A percentile compares a stretch with the other conserved stretches of the same genome.
These are phyloP conservation scores for Drosophila virilis DNA, from an alignment of 1,140 invertebrate genomes.

Conservation along the genomic window DNA sequence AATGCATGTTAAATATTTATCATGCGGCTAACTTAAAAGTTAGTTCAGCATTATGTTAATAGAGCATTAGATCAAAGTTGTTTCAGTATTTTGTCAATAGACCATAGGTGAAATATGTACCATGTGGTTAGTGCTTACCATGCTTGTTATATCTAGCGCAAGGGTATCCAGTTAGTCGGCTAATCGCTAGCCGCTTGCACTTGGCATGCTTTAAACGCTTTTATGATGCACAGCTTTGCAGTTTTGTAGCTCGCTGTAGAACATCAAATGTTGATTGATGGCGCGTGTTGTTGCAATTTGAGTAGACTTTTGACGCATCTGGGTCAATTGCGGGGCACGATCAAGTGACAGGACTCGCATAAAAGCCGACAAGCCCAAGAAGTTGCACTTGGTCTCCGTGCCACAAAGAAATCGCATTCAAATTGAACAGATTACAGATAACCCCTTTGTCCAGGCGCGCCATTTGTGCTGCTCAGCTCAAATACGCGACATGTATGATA, in stretches of 20 bases:
- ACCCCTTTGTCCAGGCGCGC: constrained; percentile 65
- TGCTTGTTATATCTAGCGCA: too few species aligned
- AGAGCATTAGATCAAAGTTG: too few species aligned
- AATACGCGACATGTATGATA: background rate
- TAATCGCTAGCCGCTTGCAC: background rate
- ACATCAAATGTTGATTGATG: constrained; percentile 64
- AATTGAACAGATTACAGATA: constrained; percentile 75
- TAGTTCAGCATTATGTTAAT: too few species aligned
- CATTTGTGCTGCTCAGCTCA: background rate
- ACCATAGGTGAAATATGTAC: too few species aligned
- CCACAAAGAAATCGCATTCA: constrained; percentile 57
- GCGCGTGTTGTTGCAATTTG: constrained; percentile 55
- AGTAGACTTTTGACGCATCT: constrained; percentile 40
- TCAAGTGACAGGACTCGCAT: constrained; percentile 29
- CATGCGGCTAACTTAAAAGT: too few species aligned
- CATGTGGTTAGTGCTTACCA: too few species aligned
- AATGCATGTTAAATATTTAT: too few species aligned
- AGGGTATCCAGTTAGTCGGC: too few species aligned
- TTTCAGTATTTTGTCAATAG: too few species aligned
- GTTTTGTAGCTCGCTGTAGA: constrained; percentile 16
- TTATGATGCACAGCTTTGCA: constrained; percentile 24
- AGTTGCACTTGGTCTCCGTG: constrained; percentile 7
- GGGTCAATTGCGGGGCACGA: constrained; percentile 63
- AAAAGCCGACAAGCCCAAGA: background rate
- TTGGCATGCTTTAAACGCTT: constrained; percentile 23